These are phyloP conservation scores for Leucophenga montana DNA, from an alignment of 2,888 invertebrate genomes.

Conservation along the genomic window DNA sequence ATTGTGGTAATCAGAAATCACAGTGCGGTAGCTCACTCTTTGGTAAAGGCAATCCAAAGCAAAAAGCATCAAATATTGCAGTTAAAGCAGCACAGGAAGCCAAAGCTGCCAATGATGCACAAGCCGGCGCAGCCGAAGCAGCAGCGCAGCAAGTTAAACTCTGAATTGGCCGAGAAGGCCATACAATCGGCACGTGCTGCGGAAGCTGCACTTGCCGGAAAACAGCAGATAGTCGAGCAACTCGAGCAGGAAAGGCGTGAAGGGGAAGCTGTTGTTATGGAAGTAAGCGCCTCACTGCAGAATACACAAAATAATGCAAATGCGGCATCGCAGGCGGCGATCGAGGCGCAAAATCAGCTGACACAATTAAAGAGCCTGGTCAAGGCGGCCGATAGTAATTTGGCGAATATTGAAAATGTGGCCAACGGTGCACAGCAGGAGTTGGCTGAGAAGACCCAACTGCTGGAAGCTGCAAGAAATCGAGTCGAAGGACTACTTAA, in stretches of 20 bases:
- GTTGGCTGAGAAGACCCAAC: conserved; percentile 78
- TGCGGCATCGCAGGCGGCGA: conserved; percentile 77
- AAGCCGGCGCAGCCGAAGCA: conserved; percentile 81
- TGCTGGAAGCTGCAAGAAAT: conserved; percentile 79
- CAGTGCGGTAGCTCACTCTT: background rate
- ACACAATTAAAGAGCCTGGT: conserved; percentile 73
- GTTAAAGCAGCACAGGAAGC: conserved; percentile 83
- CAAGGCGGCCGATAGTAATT: conserved; percentile 75
- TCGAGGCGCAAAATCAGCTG: conserved; percentile 76
- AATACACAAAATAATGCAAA: conserved; percentile 78
- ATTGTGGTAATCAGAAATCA: background rate
- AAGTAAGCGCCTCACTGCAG: conserved; percentile 77
- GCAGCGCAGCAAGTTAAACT: conserved; percentile 82
- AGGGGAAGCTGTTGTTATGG: conserved; percentile 77
- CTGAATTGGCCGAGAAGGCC: conserved; percentile 81
- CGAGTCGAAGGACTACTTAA: conserved; percentile 78
- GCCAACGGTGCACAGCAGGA: conserved; percentile 77
- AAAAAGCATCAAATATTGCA: conserved; percentile 79
- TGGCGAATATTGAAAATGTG: conserved; percentile 78
- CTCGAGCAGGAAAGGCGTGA: conserved; percentile 80
- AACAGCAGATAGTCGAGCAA: conserved; percentile 80
- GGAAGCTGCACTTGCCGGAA: conserved; percentile 80
- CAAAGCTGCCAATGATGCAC: conserved; percentile 80
- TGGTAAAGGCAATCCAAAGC: conserved; percentile 43
- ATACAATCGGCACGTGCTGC: conserved; percentile 81